A percentile compares a stretch with the other conserved stretches of the same genome.
phyloP scores from a whole-genome alignment of 2,797 vertebrate species.

The Lateolabrax maculatus region DNA sequence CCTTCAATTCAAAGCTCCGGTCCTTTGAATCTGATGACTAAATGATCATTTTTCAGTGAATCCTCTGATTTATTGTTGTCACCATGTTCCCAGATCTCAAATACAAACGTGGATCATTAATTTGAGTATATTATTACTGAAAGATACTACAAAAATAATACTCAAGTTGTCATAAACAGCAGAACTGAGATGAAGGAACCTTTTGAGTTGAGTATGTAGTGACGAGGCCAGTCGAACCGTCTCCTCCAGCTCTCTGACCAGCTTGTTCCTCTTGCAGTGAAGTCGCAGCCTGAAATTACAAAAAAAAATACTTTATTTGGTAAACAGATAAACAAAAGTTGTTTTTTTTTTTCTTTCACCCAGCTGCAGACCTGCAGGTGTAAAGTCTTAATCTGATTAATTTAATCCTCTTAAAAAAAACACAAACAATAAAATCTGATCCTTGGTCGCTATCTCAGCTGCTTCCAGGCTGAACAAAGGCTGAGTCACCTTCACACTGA shows the following conservation, averaged over 20 bases:
- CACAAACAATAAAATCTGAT: neutral
- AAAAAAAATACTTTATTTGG: neutral
- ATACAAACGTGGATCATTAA: neutral
- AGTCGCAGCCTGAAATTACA: conserved; percentile 87
- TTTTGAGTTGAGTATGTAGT: conserved; percentile 93
- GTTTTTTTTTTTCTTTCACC: neutral
- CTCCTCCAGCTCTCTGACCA: conserved; percentile 95
- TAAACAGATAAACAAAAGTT: neutral
- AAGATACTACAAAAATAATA: too few species aligned
- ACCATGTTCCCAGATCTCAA: neutral
- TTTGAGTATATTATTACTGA: too few species aligned
- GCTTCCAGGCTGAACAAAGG: neutral
- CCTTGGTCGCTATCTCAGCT: neutral
- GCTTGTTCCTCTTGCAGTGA: conserved; percentile 93
- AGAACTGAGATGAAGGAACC: conserved; percentile 83
- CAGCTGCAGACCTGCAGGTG: neutral
- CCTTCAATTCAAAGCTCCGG: conserved; percentile 6
- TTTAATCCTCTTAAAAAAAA: neutral
- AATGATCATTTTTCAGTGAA: neutral
- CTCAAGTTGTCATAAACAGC: too few species aligned
- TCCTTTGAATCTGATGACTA: neutral
- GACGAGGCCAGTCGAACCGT: conserved; percentile 89
- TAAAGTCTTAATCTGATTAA: neutral
- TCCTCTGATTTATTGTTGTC: neutral
- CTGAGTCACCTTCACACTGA: neutral